These are phyloP conservation scores for Diplosoma virens DNA, from an alignment of 23 tunicate genomes.

Conservation along the genomic window DNA sequence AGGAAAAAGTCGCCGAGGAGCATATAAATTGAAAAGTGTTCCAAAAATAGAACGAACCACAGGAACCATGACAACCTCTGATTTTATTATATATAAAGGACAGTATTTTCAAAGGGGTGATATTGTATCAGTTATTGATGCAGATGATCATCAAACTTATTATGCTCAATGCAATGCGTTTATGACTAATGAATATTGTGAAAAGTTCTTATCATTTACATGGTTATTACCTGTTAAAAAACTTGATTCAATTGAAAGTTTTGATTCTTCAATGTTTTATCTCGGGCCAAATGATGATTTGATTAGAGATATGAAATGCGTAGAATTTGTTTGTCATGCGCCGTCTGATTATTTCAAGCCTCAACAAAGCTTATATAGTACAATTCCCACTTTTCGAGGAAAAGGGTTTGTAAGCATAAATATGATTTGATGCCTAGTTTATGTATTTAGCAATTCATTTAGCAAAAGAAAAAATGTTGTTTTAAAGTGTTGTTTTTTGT, in stretches of 20 bases:
- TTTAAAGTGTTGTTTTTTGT: no score
- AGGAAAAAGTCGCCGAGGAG: conserved; percentile 62
- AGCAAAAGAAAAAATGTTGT: no score
- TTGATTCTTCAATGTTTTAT: conserved; percentile 38
- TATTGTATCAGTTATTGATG: conserved; percentile 71
- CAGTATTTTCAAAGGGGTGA: conserved; percentile 82
- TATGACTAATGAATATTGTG: conserved; percentile 55
- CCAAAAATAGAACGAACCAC: conserved; percentile 11
- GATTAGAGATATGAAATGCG: conserved; percentile 37
- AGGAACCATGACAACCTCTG: conserved; percentile 30
- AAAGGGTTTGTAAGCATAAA: conserved; percentile 41
- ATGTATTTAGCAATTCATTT: no score
- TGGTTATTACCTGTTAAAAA: conserved; percentile 58
- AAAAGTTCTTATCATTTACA: conserved; percentile 64
- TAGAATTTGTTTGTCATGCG: conserved; percentile 61
- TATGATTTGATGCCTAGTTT: conserved; percentile 4
- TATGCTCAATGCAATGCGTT: conserved; percentile 87
- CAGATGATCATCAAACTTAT: conserved; percentile 51
- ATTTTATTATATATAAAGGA: conserved; percentile 64
- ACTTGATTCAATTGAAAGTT: background rate
- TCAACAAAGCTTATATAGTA: conserved; percentile 28
- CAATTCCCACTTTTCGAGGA: conserved; percentile 12
- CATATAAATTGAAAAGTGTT: conserved; percentile 46
- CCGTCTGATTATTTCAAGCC: conserved; percentile 57
- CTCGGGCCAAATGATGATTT: conserved; percentile 50